These are phyloP conservation scores for Dromius quadrimaculatus DNA, from an alignment of 2,888 invertebrate species.

Conservation along the genomic window DNA sequence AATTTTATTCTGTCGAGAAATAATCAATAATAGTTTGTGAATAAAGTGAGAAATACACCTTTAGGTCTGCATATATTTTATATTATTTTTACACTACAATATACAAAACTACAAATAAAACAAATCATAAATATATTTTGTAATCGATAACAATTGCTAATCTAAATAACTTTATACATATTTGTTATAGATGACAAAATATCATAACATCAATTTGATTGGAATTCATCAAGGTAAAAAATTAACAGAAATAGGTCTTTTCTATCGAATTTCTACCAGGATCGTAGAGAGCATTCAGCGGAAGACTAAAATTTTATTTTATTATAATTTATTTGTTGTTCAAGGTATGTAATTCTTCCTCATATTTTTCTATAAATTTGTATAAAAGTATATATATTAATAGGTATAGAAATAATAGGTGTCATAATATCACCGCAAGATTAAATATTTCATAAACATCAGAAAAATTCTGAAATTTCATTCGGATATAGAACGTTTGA, in stretches of 20 bases:
- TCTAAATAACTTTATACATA: slow-evolving; percentile 35
- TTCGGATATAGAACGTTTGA: too few species aligned
- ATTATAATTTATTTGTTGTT: slow-evolving; percentile 25
- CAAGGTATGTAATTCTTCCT: slow-evolving; percentile 12
- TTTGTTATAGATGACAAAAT: slow-evolving; percentile 51
- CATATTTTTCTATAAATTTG: slow-evolving; percentile 23
- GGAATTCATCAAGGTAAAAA: slow-evolving; percentile 28
- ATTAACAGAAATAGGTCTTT: slow-evolving; percentile 19
- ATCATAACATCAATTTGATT: slow-evolving; percentile 25
- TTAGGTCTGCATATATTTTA: slow-evolving; percentile 47
- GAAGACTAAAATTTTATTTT: slow-evolving; percentile 8
- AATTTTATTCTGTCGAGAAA: too few species aligned
- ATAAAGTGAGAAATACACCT: too few species aligned
- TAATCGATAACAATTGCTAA: slow-evolving; percentile 51
- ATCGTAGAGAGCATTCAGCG: slow-evolving; percentile 21
- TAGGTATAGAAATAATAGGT: slow-evolving; percentile 32
- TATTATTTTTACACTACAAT: slow-evolving; percentile 51
- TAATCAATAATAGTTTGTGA: too few species aligned
- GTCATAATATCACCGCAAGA: too few species aligned
- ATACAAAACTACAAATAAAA: slow-evolving; percentile 52
- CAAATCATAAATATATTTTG: slow-evolving; percentile 51
- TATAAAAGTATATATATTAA: slow-evolving; percentile 31
- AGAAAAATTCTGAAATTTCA: too few species aligned
- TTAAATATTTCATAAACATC: too few species aligned
- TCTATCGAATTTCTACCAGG: slow-evolving; percentile 6